Base-by-base conservation (phyloP, 2,888 invertebrate genomes). In the Notodonta dromedarius region DNA sequence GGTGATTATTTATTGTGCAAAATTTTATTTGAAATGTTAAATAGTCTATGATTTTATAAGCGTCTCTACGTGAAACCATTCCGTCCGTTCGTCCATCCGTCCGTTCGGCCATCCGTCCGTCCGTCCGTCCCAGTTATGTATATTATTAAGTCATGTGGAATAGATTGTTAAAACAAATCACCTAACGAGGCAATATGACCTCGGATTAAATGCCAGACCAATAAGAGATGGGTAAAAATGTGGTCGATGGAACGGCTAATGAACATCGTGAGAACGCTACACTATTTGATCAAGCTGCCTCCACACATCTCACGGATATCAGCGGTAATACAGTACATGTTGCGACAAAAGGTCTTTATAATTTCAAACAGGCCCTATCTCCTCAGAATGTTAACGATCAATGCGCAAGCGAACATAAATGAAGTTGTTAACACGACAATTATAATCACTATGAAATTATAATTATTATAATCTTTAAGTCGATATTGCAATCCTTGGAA, bases 261-360 rank as follows among this genome's bases (percentile, higher is more conserved):
- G 58, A 73, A 59, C 50, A 73, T 70, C 71, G 74, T 72, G 74
- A 62, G 72, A 72, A 70, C 66, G 55, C 46, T 67, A 70, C 58
- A 59, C 59, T 58, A 60, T 59, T 70, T 68, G 61, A 64, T 65
- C 67, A 65, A 67, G 62, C 39, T 63, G 57, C 55, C 61, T 70
- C 60, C 62, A 60, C 54, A 53, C 56, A 71, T 67, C 62, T 48
- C 16, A 60, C 16, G 58, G 67, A 70, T 68, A 71, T 55, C 57
- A 63, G 44, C 59, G 60, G 62, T 58, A 61, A 24, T 24, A 24
- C 24, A 35, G 35, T 7, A 60, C 14, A 6, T 61, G 57, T 70
- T 69, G 63, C 68, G 62, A 66, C 64, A 64, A 67, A 69, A 67
- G 68, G 63, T 67, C 65, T 71, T 44, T n/a, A 54, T 66, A 42